These are phyloP conservation scores for Nyctereutes procyonoides DNA, from an alignment of 2,113 vertebrate species.

Conservation along the genomic window DNA sequence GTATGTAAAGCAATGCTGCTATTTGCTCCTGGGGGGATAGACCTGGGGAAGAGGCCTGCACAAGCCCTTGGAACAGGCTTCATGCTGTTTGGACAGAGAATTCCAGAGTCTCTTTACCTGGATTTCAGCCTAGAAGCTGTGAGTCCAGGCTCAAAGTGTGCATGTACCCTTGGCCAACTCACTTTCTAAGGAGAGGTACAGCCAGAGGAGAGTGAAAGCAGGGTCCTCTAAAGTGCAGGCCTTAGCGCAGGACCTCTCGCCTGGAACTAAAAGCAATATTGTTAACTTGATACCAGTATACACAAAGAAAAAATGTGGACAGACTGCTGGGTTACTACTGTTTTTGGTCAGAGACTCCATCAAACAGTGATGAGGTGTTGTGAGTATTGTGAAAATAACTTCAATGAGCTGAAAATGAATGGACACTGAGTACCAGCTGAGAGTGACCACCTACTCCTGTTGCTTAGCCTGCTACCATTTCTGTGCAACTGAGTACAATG, in stretches of 20 bases:
- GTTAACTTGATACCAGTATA: neutral
- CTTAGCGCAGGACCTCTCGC: neutral
- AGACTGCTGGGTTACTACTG: neutral
- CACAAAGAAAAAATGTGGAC: neutral
- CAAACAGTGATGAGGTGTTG: neutral
- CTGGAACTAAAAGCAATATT: neutral
- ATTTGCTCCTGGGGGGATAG: neutral
- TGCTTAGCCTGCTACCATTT: neutral
- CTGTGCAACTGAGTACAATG: neutral
- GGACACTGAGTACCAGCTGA: neutral
- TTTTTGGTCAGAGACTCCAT: slow-evolving; percentile 28
- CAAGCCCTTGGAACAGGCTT: neutral
- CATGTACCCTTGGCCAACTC: neutral
- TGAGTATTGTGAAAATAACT: slow-evolving; percentile 7
- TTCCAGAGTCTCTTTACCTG: neutral
- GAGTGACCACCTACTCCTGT: neutral
- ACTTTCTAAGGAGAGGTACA: neutral
- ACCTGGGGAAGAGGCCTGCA: neutral
- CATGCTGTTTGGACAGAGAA: neutral
- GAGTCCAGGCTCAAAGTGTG: neutral
- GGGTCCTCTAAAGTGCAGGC: neutral
- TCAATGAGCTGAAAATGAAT: slow-evolving; percentile 27
- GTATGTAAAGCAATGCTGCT: neutral
- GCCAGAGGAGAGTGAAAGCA: neutral
- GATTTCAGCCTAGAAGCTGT: neutral